phyloP scores from a whole-genome alignment of 2,113 vertebrate species.

The Larimichthys polyactis region DNA sequence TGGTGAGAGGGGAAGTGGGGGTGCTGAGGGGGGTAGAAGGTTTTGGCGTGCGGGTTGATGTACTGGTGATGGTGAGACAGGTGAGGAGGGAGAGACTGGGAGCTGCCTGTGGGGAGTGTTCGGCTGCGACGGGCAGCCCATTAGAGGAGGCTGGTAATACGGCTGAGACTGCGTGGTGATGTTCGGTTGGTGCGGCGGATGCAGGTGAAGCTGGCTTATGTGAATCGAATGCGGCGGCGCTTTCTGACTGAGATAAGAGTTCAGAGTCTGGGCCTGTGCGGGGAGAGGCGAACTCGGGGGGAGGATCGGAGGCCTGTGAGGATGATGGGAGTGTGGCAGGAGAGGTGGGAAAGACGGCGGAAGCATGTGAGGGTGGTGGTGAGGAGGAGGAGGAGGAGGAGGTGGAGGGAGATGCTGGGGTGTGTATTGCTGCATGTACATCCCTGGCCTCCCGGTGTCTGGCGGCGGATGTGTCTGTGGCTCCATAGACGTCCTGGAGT shows the following conservation, averaged over 20 bases:
- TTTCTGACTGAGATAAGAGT: constrained; percentile 59
- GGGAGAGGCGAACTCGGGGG: constrained; percentile 32
- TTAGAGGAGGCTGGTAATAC: constrained; percentile 58
- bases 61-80: constrained; percentile 60
- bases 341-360: constrained; percentile 59
- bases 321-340: constrained; percentile 52
- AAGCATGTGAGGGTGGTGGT: constrained; percentile 62
- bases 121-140: not conserved
- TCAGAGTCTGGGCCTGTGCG: constrained; percentile 32
- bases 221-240: constrained; percentile 27
- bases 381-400: constrained; percentile 13
- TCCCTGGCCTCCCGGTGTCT: constrained; percentile 39
- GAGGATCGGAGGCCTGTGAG: constrained; percentile 47
- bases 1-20: constrained; percentile 60
- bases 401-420: constrained; percentile 49
- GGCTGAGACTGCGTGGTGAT: constrained; percentile 58
- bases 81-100: constrained; percentile 57
- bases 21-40: constrained; percentile 67
- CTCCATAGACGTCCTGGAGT: constrained; percentile 41
- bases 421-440: constrained; percentile 72
- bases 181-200: constrained; percentile 25
- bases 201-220: constrained; percentile 59
- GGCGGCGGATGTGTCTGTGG: not conserved
- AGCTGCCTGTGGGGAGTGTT: constrained; percentile 22
- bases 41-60: constrained; percentile 38